Evolutionary conservation across 1,140 invertebrate species (phyloP).

Genomic region (Stegodyphus dumicola): DNA sequence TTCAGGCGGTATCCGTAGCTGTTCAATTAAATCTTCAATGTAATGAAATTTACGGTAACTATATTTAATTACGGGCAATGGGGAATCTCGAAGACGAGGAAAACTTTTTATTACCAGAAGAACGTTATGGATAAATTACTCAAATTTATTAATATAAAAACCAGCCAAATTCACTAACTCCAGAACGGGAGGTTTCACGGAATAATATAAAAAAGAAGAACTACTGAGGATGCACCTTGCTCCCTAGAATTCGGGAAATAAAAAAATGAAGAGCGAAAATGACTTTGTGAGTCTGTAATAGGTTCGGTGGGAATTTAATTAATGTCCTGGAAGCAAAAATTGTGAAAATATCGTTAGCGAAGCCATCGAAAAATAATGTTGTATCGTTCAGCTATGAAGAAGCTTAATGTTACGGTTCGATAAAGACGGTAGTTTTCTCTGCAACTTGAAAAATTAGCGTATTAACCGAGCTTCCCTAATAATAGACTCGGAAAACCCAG

Average conservation of each 20-base stretch:
- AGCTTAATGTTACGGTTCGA: constrained; percentile 31
- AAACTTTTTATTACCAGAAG: background rate
- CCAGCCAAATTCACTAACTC: constrained; percentile 20
- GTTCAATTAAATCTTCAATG: constrained; percentile 28
- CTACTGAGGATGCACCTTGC: too few species aligned
- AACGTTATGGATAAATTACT: constrained; percentile 19
- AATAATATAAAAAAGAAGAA: too few species aligned
- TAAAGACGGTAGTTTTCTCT: constrained; percentile 8
- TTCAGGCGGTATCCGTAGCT: background rate
- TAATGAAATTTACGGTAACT: constrained; percentile 31
- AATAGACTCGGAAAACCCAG: constrained; percentile 15
- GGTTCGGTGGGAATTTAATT: constrained; percentile 37
- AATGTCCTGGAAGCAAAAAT: constrained; percentile 26
- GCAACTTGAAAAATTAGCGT: constrained; percentile 31
- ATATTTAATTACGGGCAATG: constrained; percentile 31
- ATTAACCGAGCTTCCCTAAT: constrained; percentile 18
- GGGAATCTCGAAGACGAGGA: background rate
- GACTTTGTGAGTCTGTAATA: constrained; percentile 40
- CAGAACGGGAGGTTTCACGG: background rate
- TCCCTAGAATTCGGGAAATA: constrained; percentile 1
- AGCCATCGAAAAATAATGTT: constrained; percentile 11
- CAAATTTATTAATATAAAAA: constrained; percentile 28
- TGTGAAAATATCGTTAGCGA: constrained; percentile 25
- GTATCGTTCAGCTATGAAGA: background rate
- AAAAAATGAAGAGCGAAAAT: constrained; percentile 1